phyloP scores from a whole-genome alignment of 2,113 vertebrate genomes.

The Helogale parvula region DNA sequence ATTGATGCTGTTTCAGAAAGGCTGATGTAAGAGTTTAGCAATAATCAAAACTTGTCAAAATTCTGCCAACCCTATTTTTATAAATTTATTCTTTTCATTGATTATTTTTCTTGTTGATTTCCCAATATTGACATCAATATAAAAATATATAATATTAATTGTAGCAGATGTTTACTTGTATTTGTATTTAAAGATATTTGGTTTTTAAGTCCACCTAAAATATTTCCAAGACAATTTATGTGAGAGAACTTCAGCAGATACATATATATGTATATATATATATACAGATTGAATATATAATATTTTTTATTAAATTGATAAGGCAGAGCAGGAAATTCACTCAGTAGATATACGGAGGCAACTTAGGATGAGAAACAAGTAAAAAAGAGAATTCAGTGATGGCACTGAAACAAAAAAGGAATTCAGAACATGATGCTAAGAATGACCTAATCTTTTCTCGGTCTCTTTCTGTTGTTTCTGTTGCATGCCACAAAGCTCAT shows the following conservation, averaged over 20 bases:
- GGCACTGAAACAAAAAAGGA: slow-evolving; percentile 63
- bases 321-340: slow-evolving; percentile 22
- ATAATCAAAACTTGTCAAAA: neutral
- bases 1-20: neutral
- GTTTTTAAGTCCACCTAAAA: neutral
- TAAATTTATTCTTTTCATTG: neutral
- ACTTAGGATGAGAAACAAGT: neutral
- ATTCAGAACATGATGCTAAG: slow-evolving; percentile 70
- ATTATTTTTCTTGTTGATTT: neutral
- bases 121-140: neutral
- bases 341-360: neutral
- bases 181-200: neutral
- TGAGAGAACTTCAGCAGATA: slow-evolving; percentile 17
- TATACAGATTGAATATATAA: neutral
- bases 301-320: slow-evolving; percentile 17
- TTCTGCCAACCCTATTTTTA: neutral
- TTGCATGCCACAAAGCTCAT: neutral
- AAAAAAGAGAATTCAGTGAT: slow-evolving; percentile 36
- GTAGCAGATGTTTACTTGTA: neutral
- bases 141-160: neutral
- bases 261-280: neutral
- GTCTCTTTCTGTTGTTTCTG: slow-evolving; percentile 56
- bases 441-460: slow-evolving; percentile 74
- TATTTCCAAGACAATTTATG: neutral
- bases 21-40: neutral